Percentiles rank a stretch among this genome's conserved stretches.
Conservation (phyloP, 2,888 invertebrate species). For the Oscheius myriophilus region DNA sequence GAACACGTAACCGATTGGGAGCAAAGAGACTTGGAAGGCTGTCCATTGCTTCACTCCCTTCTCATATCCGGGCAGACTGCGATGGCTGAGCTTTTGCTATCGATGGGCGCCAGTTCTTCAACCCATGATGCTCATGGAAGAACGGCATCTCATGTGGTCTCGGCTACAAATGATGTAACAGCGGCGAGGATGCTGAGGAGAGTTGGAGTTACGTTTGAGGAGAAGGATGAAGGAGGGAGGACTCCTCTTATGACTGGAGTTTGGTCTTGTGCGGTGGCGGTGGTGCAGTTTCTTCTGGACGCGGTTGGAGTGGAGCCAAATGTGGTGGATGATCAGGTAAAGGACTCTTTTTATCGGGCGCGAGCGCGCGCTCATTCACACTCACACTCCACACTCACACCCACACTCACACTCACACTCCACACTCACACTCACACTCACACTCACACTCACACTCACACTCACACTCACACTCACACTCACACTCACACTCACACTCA, state of each 20-base stretch:
- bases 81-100: slow-evolving; percentile 80
- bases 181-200: slow-evolving; percentile 48
- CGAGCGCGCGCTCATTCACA: no score
- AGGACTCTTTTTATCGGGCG: no score
- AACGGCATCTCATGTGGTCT: slow-evolving; percentile 80
- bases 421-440: no score
- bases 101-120: slow-evolving; percentile 73
- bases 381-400: no score
- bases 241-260: slow-evolving; percentile 54
- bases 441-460: no score
- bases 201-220: slow-evolving; percentile 42
- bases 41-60: slow-evolving; percentile 50
- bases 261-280: slow-evolving; percentile 44
- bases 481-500: neutral
- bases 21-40: slow-evolving; percentile 49
- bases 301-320: slow-evolving; percentile 47
- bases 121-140: slow-evolving; percentile 73
- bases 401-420: no score
- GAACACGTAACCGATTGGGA: slow-evolving; percentile 41
- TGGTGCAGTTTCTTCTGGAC: slow-evolving; percentile 47
- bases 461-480: no score
- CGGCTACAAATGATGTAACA: slow-evolving; percentile 46
- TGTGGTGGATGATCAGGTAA: slow-evolving; percentile 49
- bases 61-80: slow-evolving; percentile 72
- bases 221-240: slow-evolving; percentile 45